Evolutionary conservation across 2,797 vertebrate species (phyloP).

Genomic region (Manis javanica): DNA sequence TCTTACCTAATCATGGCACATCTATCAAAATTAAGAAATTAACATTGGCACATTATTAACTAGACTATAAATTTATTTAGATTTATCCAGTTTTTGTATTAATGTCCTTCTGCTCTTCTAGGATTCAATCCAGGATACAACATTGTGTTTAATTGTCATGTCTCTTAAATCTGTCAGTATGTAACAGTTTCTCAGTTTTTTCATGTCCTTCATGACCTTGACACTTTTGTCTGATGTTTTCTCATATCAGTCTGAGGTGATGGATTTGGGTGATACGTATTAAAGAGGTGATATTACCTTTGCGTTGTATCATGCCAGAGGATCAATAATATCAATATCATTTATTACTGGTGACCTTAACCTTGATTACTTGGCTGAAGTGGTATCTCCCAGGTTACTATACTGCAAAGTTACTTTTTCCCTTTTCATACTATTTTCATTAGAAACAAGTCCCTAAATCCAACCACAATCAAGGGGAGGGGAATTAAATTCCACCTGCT

Average conservation of each 20-base stretch:
- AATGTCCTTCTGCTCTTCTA: neutral
- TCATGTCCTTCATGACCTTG: neutral
- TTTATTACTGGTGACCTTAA: neutral
- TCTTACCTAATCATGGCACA: neutral
- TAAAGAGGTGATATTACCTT: neutral
- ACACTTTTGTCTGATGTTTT: constrained; percentile 28
- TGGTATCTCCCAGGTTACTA: neutral
- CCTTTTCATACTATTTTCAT: neutral
- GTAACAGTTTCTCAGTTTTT: neutral
- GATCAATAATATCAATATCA: neutral
- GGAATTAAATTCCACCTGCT: neutral
- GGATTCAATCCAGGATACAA: neutral
- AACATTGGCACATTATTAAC: neutral
- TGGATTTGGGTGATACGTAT: neutral
- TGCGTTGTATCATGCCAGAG: neutral
- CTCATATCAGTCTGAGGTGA: neutral
- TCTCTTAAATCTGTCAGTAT: neutral
- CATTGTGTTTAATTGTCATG: neutral
- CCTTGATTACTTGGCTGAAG: neutral
- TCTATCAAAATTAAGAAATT: constrained; percentile 37
- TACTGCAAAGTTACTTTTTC: neutral
- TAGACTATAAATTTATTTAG: neutral
- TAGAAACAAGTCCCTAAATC: constrained; percentile 18
- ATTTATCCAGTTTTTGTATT: neutral
- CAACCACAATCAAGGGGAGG: neutral